Evolutionary conservation across 2,113 vertebrate genomes (phyloP), one percentile per base, ranked within the genome.

Genomic region (Rhinogobius similis): DNA sequence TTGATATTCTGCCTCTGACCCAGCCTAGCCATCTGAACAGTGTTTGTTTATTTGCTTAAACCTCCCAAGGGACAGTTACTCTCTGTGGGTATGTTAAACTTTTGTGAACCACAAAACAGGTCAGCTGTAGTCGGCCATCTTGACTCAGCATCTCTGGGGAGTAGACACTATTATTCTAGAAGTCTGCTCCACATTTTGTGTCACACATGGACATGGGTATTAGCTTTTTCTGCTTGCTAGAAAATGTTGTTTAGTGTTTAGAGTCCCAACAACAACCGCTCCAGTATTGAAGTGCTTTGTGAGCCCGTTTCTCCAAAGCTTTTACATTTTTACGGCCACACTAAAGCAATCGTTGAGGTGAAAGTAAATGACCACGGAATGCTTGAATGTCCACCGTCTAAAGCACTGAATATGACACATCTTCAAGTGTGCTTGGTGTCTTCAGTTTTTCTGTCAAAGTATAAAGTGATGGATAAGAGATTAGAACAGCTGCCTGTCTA

Each of bases 91-190:
- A 71, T 23, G 32, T 61, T 75, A 53, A 79, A 72, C 75, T 73
- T 41, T 29, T 16, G 48, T 53, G 50, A 73, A 72, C 68, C 41
- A 12, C 26, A 67, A 72, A 73, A 67, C 62, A 77, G 73, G 70
- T 76, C 73, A 78, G 62, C 62, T 58, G 61, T 21, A 64, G 38
- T 68, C 56, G 59, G 70, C 70, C 63, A 67, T 67, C 36, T 71
- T 82, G 71, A 61, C 67, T 76, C 56, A 67, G n/a, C 50, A 41
- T 71, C 69, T 76, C 62, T 53, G 55, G 74, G 56, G 66, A 73
- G 62, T 11, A 53, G 39, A 21, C 27, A 23, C 43, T 46, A 21
- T 69, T 65, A 71, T 59, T 68, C 62, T 65, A 20, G 12, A 63
- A 59, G 39, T 69, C 11, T 68, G 50, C 39, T 82, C 68, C 62